These are phyloP conservation scores for Limnothrissa miodon DNA, from an alignment of 2,113 vertebrate species.

Conservation along the genomic window DNA sequence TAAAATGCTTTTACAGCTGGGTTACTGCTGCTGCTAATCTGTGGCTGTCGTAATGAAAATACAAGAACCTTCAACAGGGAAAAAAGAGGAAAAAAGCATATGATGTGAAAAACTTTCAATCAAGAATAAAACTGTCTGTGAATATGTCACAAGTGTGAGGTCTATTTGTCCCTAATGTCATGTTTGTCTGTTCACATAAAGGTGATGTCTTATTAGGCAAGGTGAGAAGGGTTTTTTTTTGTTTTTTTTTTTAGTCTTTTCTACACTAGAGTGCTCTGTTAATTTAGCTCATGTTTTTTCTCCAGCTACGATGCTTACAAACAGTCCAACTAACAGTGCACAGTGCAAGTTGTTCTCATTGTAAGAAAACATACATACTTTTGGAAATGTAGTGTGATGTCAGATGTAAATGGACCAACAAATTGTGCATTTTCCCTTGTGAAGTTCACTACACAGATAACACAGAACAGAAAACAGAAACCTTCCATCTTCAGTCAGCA, in stretches of 20 bases:
- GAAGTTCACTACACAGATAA: too few relatives aligned
- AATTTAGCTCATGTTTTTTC: neutral
- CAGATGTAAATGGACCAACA: neutral
- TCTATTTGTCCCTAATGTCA: constrained; percentile 40
- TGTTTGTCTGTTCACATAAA: neutral
- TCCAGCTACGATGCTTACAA: neutral
- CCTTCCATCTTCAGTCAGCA: neutral
- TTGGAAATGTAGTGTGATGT: neutral
- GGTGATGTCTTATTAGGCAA: neutral
- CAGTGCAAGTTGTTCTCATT: neutral
- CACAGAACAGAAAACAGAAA: too few relatives aligned
- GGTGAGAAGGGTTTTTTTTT: too few relatives aligned
- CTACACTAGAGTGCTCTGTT: neutral
- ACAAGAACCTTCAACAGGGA: constrained; percentile 61
- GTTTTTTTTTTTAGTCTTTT: neutral
- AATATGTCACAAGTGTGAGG: constrained; percentile 80
- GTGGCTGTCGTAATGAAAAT: constrained; percentile 89
- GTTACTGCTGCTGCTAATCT: constrained; percentile 88
- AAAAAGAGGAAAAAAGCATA: constrained; percentile 72
- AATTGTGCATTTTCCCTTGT: neutral
- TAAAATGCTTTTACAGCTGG: constrained; percentile 86
- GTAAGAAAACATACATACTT: neutral
- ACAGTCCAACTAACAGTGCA: neutral
- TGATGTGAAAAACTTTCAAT: constrained; percentile 98
- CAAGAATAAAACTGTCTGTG: constrained; percentile 95